Percentiles rank a stretch among this genome's conserved stretches.
Conservation (phyloP, 2,888 invertebrate species). For the Exocentrus adspersus region DNA sequence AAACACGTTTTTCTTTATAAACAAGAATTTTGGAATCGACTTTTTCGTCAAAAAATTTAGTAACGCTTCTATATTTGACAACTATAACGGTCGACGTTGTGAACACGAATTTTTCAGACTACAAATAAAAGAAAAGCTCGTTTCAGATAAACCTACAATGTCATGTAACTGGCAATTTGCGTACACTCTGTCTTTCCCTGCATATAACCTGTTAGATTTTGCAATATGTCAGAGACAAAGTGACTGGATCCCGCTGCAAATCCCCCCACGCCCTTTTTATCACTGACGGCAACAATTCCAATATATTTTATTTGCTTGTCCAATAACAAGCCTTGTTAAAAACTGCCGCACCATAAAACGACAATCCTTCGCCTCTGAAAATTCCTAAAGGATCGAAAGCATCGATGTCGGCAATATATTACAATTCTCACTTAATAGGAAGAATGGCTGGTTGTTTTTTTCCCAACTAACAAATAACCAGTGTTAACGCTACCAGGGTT, state of each 20-base stretch:
- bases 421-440: constrained; percentile 44
- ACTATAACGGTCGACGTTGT: no score
- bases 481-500: constrained; percentile 46
- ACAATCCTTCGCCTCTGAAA: constrained; percentile 16
- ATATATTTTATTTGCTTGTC: constrained; percentile 5
- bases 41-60: no score
- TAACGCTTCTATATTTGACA: no score
- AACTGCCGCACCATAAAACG: constrained; percentile 6
- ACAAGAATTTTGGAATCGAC: no score
- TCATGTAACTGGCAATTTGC: no score
- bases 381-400: constrained; percentile 16
- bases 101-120: no score
- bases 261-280: background rate
- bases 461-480: constrained; percentile 46
- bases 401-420: constrained; percentile 34
- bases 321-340: constrained; percentile 12
- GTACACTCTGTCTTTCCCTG: no score
- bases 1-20: no score
- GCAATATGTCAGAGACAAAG: background rate
- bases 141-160: no score
- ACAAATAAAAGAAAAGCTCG: no score
- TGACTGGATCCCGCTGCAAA: background rate
- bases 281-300: background rate
- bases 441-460: constrained; percentile 46
- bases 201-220: no score